Evolutionary conservation across 2,113 vertebrate genomes (phyloP).

Genomic region (Calonectris borealis): DNA sequence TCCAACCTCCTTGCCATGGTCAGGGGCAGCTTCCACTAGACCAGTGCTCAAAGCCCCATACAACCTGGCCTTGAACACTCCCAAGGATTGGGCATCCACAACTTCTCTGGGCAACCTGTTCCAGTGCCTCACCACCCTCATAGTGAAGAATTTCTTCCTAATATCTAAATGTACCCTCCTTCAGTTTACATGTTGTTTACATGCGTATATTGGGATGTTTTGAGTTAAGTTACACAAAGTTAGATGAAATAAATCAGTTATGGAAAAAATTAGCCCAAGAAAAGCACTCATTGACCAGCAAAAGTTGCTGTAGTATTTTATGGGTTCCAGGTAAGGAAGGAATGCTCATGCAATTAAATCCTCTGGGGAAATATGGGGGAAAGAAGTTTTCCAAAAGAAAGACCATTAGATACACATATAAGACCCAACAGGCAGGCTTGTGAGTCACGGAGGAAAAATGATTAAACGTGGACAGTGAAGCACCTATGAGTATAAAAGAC

Average conservation of each 20-base stretch:
- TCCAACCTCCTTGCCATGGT: too few relatives aligned
- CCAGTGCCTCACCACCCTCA: neutral
- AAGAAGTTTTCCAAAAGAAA: neutral
- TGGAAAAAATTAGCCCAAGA: neutral
- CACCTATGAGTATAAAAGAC: neutral
- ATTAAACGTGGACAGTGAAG: neutral
- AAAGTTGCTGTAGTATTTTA: neutral
- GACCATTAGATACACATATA: fast-evolving
- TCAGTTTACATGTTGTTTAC: neutral
- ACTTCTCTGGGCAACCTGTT: neutral
- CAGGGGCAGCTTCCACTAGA: neutral
- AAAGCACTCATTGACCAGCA: neutral
- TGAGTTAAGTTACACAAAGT: neutral
- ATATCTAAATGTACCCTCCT: neutral
- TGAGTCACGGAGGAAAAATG: neutral
- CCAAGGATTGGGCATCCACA: too few relatives aligned
- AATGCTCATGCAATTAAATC: neutral
- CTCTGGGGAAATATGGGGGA: neutral
- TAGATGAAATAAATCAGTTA: neutral
- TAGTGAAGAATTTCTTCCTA: neutral
- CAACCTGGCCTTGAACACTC: too few relatives aligned
- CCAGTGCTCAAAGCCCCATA: too few relatives aligned
- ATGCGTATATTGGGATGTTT: neutral
- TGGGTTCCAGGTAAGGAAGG: neutral
- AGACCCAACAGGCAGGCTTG: neutral